Evolutionary conservation across 2,113 vertebrate species (phyloP).

Genomic region (Anguilla rostrata): DNA sequence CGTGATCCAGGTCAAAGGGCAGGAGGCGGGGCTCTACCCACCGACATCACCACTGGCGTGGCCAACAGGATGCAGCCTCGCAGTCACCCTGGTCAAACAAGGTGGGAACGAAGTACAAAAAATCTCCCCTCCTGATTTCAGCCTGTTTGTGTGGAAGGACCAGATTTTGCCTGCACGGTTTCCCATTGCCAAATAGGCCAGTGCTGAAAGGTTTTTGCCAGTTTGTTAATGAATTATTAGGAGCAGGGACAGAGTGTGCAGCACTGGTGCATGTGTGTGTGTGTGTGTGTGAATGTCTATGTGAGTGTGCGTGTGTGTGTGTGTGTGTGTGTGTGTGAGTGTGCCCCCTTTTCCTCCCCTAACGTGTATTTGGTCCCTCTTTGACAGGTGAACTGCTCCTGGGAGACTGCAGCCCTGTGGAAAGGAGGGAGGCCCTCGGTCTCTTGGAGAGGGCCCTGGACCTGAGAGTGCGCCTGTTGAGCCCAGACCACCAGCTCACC

Average conservation of each 20-base stretch:
- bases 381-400: conserved; percentile 23
- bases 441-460: conserved; percentile 30
- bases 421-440: conserved; percentile 19
- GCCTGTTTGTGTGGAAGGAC: background rate
- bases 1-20: conserved; percentile 5
- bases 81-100: conserved; percentile 12
- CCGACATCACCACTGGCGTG: background rate
- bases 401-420: background rate
- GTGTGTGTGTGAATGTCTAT: no score
- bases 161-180: no score
- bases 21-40: background rate
- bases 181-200: no score
- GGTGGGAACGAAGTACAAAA: background rate
- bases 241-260: background rate
- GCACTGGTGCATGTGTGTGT: background rate
- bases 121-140: background rate
- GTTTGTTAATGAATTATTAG: no score
- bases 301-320: no score
- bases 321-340: background rate
- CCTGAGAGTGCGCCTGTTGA: conserved; percentile 8
- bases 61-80: conserved; percentile 3
- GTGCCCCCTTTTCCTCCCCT: background rate
- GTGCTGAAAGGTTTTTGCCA: no score
- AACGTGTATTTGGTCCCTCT: background rate
- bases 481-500: conserved; percentile 24